Evolutionary conservation across 2,888 invertebrate species (phyloP).

Genomic region (Cheilosia grossa): DNA sequence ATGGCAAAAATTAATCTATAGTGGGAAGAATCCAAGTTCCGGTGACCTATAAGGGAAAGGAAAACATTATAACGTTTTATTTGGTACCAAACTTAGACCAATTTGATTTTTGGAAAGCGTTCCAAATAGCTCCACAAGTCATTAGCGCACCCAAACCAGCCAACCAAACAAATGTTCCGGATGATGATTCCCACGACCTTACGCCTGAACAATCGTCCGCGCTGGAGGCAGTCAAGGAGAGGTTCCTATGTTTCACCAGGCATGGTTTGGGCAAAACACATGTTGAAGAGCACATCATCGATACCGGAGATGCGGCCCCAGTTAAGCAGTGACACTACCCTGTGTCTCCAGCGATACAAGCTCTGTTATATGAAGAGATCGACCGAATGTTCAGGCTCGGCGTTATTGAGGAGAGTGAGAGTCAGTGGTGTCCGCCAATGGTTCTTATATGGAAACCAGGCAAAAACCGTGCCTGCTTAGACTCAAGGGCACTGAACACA

Average conservation of each 20-base stretch:
- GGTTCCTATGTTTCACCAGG: not conserved
- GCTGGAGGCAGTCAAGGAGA: not conserved
- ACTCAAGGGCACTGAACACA: constrained; percentile 1
- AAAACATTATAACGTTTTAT: not conserved
- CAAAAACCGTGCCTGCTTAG: not conserved
- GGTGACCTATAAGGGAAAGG: not conserved
- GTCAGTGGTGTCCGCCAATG: constrained; percentile 77
- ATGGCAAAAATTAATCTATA: not conserved
- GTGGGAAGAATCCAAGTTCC: not conserved
- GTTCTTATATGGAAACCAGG: constrained; percentile 75
- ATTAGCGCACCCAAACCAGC: no score
- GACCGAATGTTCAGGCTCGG: constrained; percentile 46
- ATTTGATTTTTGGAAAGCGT: not conserved
- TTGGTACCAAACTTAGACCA: not conserved
- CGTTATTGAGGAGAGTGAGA: constrained; percentile 68
- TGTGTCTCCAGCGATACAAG: no score
- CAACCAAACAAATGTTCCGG: not conserved
- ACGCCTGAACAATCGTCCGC: not conserved
- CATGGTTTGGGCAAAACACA: constrained; percentile 28
- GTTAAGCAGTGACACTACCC: no score
- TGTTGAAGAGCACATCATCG: no score
- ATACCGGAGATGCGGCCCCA: no score
- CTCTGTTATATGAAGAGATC: no score
- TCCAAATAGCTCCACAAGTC: not conserved
- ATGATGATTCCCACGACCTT: not conserved